phyloP scores from a whole-genome alignment of 2,888 invertebrate species.

The Tachina lurida region DNA sequence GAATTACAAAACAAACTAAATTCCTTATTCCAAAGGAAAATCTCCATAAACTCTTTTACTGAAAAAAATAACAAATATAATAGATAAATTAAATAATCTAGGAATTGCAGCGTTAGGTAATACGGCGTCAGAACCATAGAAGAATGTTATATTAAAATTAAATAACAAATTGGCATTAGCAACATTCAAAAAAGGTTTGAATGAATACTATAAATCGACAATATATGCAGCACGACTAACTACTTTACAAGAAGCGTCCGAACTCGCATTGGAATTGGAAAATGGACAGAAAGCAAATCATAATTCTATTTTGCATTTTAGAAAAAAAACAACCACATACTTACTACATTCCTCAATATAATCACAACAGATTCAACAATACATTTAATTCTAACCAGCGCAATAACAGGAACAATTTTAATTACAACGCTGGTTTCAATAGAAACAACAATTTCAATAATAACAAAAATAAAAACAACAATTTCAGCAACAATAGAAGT shows the following conservation, averaged over 20 bases:
- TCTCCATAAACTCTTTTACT: background rate
- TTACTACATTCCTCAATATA: no score
- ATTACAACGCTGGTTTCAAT: no score
- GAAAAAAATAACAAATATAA: conserved; percentile 10
- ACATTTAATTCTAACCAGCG: no score
- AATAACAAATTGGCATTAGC: no score
- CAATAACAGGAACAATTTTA: no score
- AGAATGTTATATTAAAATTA: conserved; percentile 1
- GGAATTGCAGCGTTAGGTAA: no score
- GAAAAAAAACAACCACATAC: no score
- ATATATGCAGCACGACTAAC: background rate
- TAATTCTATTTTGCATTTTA: background rate
- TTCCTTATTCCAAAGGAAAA: background rate
- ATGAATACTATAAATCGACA: background rate
- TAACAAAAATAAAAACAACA: background rate
- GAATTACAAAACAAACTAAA: conserved; percentile 5
- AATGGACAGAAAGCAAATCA: background rate
- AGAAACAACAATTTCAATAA: no score
- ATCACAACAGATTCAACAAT: no score
- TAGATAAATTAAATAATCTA: no score
- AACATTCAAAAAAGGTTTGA: no score
- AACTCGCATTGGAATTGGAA: background rate
- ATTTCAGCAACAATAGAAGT: background rate
- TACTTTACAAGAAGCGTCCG: background rate
- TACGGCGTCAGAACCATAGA: no score